Conservation (phyloP, 2,797 vertebrate genomes). For the Dipus sagitta region DNA sequence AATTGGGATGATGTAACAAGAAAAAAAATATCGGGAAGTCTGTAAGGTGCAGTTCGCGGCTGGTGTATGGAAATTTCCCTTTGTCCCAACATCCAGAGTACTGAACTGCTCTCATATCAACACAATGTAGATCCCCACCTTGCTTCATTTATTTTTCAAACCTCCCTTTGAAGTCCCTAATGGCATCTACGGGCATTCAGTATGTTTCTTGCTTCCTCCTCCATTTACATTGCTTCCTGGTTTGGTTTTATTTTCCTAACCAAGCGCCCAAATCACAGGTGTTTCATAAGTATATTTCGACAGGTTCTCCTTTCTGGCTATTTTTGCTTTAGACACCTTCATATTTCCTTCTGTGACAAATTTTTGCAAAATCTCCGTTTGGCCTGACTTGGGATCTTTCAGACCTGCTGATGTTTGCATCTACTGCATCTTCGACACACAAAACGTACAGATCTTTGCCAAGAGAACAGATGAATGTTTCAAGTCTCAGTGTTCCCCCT, state of each 20-base stretch:
- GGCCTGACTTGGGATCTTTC: not conserved
- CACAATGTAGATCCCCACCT: conserved; percentile 7
- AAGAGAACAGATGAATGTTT: conserved; percentile 32
- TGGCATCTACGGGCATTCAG: not conserved
- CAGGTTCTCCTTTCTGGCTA: conserved; percentile 52
- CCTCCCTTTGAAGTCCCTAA: not conserved
- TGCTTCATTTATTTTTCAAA: conserved; percentile 41
- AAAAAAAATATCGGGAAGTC: not conserved
- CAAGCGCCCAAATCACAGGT: conserved; percentile 6
- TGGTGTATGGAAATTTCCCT: not conserved
- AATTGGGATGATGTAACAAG: not conserved
- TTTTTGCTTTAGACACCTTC: conserved; percentile 63
- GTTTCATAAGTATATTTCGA: conserved; percentile 44
- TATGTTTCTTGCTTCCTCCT: not conserved
- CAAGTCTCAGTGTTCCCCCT: not conserved
- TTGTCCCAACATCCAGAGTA: not conserved
- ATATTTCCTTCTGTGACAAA: not conserved
- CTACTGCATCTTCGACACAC: not conserved
- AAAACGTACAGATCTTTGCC: not conserved
- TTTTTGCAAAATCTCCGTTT: not conserved
- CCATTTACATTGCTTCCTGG: not conserved
- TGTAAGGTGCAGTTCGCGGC: not conserved
- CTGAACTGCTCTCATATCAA: not conserved
- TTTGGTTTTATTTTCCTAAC: conserved; percentile 56
- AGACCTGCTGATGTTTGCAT: not conserved